Base-by-base conservation (phyloP, 2,113 vertebrate species). In the Rafetus swinhoei region DNA sequence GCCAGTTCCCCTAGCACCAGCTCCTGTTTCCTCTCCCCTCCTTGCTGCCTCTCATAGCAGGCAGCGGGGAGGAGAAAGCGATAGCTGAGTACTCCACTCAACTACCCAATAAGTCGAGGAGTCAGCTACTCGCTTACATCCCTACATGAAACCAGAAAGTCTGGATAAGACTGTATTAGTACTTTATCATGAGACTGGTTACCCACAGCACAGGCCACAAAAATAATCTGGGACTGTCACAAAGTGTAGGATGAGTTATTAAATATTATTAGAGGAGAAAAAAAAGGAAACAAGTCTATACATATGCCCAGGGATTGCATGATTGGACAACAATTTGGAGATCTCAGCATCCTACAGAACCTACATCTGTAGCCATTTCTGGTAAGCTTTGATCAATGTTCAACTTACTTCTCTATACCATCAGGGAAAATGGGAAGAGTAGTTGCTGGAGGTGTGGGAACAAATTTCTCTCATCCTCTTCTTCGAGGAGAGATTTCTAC, bases 81-180 rank as follows among this genome's bases (percentile, higher is more conserved):
- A 45, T 45, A 45, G 45, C 45, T 45, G 45, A 45, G 45, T 45
- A 45, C 45, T 45, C 45, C 45, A 45, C 45, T 45, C 45, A 5
- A 45, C 45, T 45, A 45, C 45, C 45, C 45, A 45, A 45, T 6
- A 45, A 45, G 45, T 45, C 45, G 5, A 45, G 45, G 45, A 45
- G 45, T 45, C 45, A 45, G 45, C 45, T 45, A 45, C 45, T 45
- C 6, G 45, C 45, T 45, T 45, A 45, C 45, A 45, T 45, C 45
- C 45, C 45, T 45, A 45, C 45, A 90, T 86, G 55, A 94, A 84
- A 89, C 93, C 79, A 95, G 2, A 84, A 93, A 82, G 72, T 94
- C 76, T 74, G 91, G 35, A 5, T 29, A 92, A 87, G 82, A 82
- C 74, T 91, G 14, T n/a, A 91, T 79, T 50, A 54, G 1, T 87